Evolutionary conservation across 2,113 vertebrate species (phyloP), one percentile per base, ranked within the genome.

Genomic region (Cyprinodon variegatus): DNA sequence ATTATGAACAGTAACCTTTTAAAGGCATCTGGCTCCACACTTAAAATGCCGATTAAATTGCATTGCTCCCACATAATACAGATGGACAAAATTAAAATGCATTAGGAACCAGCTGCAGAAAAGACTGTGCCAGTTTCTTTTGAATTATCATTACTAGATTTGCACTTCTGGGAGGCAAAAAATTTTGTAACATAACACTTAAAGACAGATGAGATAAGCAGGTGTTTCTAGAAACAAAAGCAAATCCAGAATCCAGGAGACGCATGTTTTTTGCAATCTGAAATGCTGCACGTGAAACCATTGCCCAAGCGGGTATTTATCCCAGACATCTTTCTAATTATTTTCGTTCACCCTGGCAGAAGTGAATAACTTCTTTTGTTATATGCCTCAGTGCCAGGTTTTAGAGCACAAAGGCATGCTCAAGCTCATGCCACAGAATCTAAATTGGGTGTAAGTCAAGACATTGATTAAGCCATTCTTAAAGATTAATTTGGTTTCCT

Each of bases 71-170:
- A 60, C 79, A 76, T 82, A 88, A 70, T 61, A 67, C 67, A 79
- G 53, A 38, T 66, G 60, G 20, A 64, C 11, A 80, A 69, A 89
- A 90, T 88, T 89, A 88, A 85, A 86, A 73, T 64, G 20, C 45
- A 82, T 37, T 77, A 71, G 43, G 76, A 84, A 76, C 75, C 70
- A 69, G 17, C 45, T 40, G 22, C 38, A 43, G 65, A 65, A 60
- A 46, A 60, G 29, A 41, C 66, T 22, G 20, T 74, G 48, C 29
- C 43, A 11, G 14, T 38, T 64, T 65, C 50, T 41, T 37, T 61
- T n/a, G n/a, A 3, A 40, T 48, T n/a, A 71, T 74, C 63, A 65
- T 70, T 83, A 74, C 57, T 46, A 11, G n/a, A 76, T 41, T 71
- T 39, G 43, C 65, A 14, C 48, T 36, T 68, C 29, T 68, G 40